Evolutionary conservation across 2,113 vertebrate genomes (phyloP).

Genomic region (Cygnus buccinator): DNA sequence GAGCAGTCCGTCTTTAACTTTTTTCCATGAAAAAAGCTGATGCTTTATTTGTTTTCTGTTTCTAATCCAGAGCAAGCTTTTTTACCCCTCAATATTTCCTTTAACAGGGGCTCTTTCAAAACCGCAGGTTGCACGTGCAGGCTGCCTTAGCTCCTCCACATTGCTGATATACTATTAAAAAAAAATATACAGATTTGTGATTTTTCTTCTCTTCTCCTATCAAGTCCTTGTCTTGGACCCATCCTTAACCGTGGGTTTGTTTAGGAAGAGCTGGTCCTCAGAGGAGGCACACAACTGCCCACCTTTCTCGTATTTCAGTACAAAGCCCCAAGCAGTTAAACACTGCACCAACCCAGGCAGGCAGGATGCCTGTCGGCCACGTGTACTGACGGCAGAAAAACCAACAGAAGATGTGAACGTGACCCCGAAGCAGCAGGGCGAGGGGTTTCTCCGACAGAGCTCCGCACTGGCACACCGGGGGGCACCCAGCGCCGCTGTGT

Average conservation of each 20-base stretch:
- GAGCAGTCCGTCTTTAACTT: background rate
- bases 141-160: background rate
- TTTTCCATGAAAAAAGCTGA: background rate
- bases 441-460: rapidly evolving
- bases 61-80: background rate
- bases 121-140: background rate
- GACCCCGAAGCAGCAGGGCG: background rate
- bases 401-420: background rate
- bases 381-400: background rate
- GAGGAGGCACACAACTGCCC: background rate
- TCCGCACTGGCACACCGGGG: background rate
- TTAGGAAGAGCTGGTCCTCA: background rate
- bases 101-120: background rate
- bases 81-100: background rate
- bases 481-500: background rate
- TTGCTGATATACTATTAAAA: background rate
- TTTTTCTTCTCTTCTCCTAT: background rate
- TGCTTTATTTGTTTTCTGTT: background rate
- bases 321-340: background rate
- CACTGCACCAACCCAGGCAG: background rate
- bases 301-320: background rate
- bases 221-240: background rate
- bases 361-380: background rate
- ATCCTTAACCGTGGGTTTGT: background rate
- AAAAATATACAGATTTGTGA: background rate